Conservation (phyloP, 2,113 vertebrate genomes). For the Nipponia nippon region DNA sequence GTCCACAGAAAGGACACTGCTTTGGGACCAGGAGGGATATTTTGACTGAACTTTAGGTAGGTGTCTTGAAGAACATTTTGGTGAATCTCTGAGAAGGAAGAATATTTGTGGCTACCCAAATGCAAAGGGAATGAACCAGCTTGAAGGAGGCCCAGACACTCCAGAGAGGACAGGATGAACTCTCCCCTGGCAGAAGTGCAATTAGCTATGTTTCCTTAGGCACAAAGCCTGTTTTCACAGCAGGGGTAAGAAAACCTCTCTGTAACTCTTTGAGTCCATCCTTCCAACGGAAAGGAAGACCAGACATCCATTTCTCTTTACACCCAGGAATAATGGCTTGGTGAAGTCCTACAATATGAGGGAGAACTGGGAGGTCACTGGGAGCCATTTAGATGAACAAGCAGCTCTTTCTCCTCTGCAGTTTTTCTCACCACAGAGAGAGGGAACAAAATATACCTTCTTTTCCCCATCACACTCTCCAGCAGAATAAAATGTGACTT, state of each 20-base stretch:
- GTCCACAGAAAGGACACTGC: background rate
- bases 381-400: background rate
- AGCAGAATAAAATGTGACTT: conserved; percentile 72
- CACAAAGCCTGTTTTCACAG: background rate
- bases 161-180: background rate
- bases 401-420: background rate
- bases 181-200: background rate
- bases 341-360: background rate
- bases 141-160: background rate
- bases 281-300: background rate
- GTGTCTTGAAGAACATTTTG: background rate
- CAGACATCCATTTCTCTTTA: background rate
- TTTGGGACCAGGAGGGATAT: background rate
- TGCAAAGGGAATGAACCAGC: background rate
- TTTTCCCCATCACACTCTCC: conserved; percentile 13
- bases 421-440: background rate
- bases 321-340: background rate
- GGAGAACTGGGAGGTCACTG: background rate
- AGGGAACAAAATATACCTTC: background rate
- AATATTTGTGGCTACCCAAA: background rate
- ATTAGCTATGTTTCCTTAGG: background rate
- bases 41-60: background rate
- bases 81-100: background rate
- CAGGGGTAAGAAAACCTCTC: background rate
- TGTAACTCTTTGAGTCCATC: background rate